Base-by-base conservation (phyloP, 2,888 invertebrate genomes). In the Trileptium ribeirensis region DNA sequence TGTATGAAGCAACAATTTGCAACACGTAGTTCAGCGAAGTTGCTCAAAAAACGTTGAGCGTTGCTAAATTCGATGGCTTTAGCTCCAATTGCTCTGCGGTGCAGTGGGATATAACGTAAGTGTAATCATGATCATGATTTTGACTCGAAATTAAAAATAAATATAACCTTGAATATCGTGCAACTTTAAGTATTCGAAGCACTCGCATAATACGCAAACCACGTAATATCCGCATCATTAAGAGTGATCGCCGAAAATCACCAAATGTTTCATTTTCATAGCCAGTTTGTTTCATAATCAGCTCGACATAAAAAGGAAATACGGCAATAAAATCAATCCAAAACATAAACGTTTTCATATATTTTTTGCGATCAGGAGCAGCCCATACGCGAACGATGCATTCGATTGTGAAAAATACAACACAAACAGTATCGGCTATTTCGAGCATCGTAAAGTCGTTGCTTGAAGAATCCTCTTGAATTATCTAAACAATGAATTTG, bases 311-410 rank as follows among this genome's bases (percentile, higher is more conserved):
- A 36, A 75, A 75, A 34, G 77, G 77, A 36, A 75, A 24, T n/a
- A 75, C 77, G 15, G 77, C 77, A 2, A 75, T 8, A n/a, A 75
- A n/a, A n/a, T 75, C 77, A 38, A 75, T 75, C n/a, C 36, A 38
- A 36, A 36, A 38, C 38, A 75, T 36, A 36, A 39, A 39, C 38
- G 77, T 39, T 15, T 38, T 34, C 3, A 75, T 8, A n/a, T 75
- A 75, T 38, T 37, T 24, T n/a, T 39, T 24, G n/a, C 38, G 36
- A 36, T 75, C 36, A n/a, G 77, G 77, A n/a, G 77, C 36, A 8
- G 77, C 34, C 77, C 77, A 75, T 3, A 75, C 8, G 8, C 77
- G 34, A n/a, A 75, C 38, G 77, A 75, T 15, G 15, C n/a, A 37
- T 38, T 75, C 77, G 39, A 75, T 38, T 24, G 38, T 75, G 39